Evolutionary conservation across 2,888 invertebrate species (phyloP), one percentile per base, ranked within the genome.

Genomic region (Caenorhabditis macrosperma): DNA sequence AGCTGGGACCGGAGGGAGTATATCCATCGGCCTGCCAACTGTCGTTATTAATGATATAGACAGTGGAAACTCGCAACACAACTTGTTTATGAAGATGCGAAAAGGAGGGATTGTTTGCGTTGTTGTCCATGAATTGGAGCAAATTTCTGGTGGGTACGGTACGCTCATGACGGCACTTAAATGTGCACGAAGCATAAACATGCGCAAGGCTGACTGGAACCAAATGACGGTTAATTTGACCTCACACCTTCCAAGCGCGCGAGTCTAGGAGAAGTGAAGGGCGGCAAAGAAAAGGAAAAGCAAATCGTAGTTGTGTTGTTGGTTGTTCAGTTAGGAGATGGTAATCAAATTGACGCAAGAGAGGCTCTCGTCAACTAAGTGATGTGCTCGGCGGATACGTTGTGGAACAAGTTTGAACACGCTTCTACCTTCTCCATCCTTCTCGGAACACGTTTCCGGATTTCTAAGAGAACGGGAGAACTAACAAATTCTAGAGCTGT

Each of bases 281-380:
- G 44, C 24, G 46, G 24, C 5, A 20, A 64, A 63, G 41, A 54
- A 46, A 61, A 68, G 46, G 48, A 76, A 76, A 41, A 55, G 38
- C 60, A 68, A 76, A 76, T 76, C 68, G 69, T 69, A 78, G 71
- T 78, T 68, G 68, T 77, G 76, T 68, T 69, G 76, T 71, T 61
- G 72, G 78, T 71, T 71, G 71, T 66, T 72, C 71, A 78, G 78
- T 72, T 67, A 78, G 72, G 72, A 78, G 78, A 79, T 79, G 79
- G 79, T 79, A 79, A 79, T 79, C 79, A 71, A 79, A 79, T 79
- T 79, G 79, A 79, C 79, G 79, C 79, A 61, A 78, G 72, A 72
- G 78, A 78, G 72, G 61, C 72, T 72, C 78, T 78, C 68, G 76
- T 68, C 68, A 76, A 63, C 69, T 77, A 77, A 77, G 69, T 63